Percentiles rank a stretch among this genome's conserved stretches.
phyloP scores from a whole-genome alignment of 2,113 vertebrate species.

The Sphyrna mokarran region DNA sequence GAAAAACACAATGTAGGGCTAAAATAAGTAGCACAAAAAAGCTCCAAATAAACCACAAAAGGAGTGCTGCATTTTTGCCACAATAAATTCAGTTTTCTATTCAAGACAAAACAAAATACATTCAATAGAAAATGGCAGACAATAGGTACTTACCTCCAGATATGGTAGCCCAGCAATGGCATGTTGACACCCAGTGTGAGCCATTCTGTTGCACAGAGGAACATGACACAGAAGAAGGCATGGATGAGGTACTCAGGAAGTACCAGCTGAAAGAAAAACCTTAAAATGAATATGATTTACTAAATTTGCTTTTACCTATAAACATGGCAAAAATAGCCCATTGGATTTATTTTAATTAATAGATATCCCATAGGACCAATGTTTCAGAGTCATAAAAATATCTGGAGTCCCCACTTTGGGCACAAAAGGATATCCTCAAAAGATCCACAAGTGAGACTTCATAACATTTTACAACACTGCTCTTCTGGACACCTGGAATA shows the following conservation, averaged over 20 bases:
- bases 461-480: background rate
- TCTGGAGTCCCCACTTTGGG: background rate
- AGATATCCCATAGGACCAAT: background rate
- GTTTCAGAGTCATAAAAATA: background rate
- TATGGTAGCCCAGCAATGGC: constrained; percentile 91
- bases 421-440: background rate
- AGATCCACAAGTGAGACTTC: too few relatives aligned
- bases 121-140: constrained; percentile 11
- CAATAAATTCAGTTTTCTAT: background rate
- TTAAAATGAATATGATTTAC: constrained; percentile 21
- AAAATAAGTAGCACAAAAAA: background rate
- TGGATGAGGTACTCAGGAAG: constrained; percentile 99
- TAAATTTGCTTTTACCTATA: background rate
- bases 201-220: constrained; percentile 96
- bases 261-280: constrained; percentile 77
- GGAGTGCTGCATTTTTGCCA: background rate
- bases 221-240: constrained; percentile 99
- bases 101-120: background rate
- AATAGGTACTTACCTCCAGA: constrained; percentile 77
- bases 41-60: background rate
- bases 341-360: background rate
- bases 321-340: background rate
- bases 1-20: background rate
- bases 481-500: background rate
- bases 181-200: constrained; percentile 92